Base-by-base conservation (phyloP, 2,113 vertebrate species). In the Bufo gargarizans region DNA sequence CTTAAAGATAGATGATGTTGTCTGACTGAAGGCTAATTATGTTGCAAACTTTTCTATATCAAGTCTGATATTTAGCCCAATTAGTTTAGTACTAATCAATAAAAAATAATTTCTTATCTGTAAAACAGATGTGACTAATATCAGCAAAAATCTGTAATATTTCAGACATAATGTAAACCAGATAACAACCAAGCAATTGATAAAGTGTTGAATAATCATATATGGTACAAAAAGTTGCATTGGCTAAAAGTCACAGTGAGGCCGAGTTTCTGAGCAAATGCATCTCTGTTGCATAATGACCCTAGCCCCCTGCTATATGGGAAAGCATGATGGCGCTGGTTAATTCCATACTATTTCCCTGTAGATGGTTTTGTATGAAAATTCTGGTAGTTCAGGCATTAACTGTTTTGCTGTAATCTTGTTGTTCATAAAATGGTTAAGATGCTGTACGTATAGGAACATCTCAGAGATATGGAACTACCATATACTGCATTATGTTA, bases 401-500 rank as follows among this genome's bases (percentile, higher is more conserved):
- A 80, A 80, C 55, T 55, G 8, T 43, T 56, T 80, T 59, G 14
- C n/a, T 43, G 53, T 1, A 55, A 47, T 58, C 6, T 33, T 4
- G n/a, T 56, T 59, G 47, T 11, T 53, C 0, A 33, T 33, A 7
- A 56, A 58, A 55, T 16, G 22, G 78, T 80, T 80, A 58, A 80
- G 6, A 16, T 8, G 11, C n/a, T 16, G 13, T 33, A 33, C n/a
- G 13, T 33, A 10, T 55, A 80, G 53, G 78, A 58, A 79, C 20
- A 58, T 79, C 50, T 79, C 11, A 43, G 19, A 78, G n/a, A 43
- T 6, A 17, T 80, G 56, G 78, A 58, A 77, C 49, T 10, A 77
- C 72, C 76, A 53, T 58, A 72, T 47, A 59, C 61, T 33, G 85
- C 77, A 67, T 50, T 47, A 74, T 82, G 61, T 87, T 50, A 11